Conservation (phyloP, 2,888 invertebrate species). For the Amphimallon solstitiale region DNA sequence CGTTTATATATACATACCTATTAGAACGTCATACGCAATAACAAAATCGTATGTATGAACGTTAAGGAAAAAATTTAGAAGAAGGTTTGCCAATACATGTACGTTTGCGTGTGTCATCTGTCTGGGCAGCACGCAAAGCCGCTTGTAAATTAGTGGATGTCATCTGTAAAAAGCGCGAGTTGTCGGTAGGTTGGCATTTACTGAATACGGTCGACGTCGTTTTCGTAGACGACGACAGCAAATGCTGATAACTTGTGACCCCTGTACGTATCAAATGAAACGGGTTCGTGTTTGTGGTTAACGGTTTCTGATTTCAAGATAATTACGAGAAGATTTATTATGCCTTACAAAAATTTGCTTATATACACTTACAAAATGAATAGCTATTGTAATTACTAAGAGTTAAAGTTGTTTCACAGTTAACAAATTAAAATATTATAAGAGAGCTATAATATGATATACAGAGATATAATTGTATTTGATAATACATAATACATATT, state of each 20-base stretch:
- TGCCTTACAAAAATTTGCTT: neutral
- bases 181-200: constrained; percentile 18
- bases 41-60: constrained; percentile 35
- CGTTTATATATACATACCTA: constrained; percentile 11
- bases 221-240: constrained; percentile 13
- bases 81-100: constrained; percentile 24
- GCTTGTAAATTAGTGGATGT: constrained; percentile 26
- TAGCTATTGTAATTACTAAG: too few relatives aligned
- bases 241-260: constrained; percentile 29
- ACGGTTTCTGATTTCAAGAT: constrained; percentile 31
- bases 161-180: constrained; percentile 22
- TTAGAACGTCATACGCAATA: neutral
- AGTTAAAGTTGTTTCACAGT: too few relatives aligned
- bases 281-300: constrained; percentile 28
- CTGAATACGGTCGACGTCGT: constrained; percentile 17
- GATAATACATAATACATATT: too few relatives aligned
- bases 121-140: constrained; percentile 16
- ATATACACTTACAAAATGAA: neutral
- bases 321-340: constrained; percentile 26
- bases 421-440: too few relatives aligned
- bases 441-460: too few relatives aligned
- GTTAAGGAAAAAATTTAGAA: neutral
- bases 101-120: constrained; percentile 28
- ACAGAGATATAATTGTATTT: too few relatives aligned
- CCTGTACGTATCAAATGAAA: constrained; percentile 28